Conservation (phyloP, 2,888 invertebrate genomes). For the Trisateles emortualis region DNA sequence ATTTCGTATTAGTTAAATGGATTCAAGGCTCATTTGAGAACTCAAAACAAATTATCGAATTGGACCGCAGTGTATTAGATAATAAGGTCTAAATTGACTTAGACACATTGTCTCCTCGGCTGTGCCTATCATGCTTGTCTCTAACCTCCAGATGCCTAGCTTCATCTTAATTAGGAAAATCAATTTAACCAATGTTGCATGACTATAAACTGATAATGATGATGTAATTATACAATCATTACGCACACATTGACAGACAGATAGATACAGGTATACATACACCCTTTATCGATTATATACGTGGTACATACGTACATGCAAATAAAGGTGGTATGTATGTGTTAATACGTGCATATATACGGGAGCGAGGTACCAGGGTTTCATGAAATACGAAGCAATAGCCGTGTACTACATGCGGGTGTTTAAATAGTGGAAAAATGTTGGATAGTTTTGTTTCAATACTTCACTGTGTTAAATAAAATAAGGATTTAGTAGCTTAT, state of each 20-base stretch:
- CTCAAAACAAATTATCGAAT: neutral
- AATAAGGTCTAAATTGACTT: slow-evolving; percentile 3
- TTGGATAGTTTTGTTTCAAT: slow-evolving; percentile 16
- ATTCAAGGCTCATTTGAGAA: neutral
- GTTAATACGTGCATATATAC: slow-evolving; percentile 38
- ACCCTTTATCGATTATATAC: slow-evolving; percentile 38
- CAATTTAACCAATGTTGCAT: slow-evolving; percentile 66
- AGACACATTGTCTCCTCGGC: neutral
- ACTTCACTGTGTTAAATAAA: slow-evolving; percentile 6
- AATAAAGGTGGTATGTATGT: slow-evolving; percentile 36
- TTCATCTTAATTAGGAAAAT: slow-evolving; percentile 69
- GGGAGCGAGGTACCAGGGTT: slow-evolving; percentile 43
- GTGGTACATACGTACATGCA: slow-evolving; percentile 39
- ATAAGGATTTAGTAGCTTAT: neutral
- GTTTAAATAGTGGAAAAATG: slow-evolving; percentile 41
- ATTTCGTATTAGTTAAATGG: neutral
- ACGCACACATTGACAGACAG: slow-evolving; percentile 37
- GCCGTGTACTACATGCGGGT: slow-evolving; percentile 42
- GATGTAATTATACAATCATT: slow-evolving; percentile 68
- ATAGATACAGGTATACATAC: slow-evolving; percentile 14
- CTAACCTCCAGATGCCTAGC: slow-evolving; percentile 33
- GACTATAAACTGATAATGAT: slow-evolving; percentile 68
- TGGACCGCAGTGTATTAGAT: too few species aligned
- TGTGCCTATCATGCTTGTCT: slow-evolving; percentile 22
- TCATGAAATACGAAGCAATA: slow-evolving; percentile 44